Evolutionary conservation across 35 echinoderm and acorn worm species (phyloP).

Genomic region (Apostichopus parvimensis): DNA sequence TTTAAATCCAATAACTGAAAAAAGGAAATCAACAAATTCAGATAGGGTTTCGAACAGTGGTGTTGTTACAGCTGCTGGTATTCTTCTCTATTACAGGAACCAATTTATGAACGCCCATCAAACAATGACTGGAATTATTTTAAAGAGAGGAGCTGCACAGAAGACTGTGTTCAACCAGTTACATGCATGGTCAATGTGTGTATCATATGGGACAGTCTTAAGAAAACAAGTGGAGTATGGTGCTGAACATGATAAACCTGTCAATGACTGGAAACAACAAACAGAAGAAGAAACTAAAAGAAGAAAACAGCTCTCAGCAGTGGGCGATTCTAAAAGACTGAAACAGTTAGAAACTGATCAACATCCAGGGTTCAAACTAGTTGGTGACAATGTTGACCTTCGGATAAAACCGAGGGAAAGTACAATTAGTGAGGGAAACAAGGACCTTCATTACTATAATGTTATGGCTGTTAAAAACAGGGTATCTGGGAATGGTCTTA

Average conservation of each 20-base stretch:
- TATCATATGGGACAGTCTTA: constrained; percentile 42
- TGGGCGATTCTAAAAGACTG: background rate
- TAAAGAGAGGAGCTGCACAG: constrained; percentile 39
- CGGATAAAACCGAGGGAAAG: constrained; percentile 19
- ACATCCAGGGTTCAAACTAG: constrained; percentile 51
- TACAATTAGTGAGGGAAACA: constrained; percentile 30
- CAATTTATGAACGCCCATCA: constrained; percentile 55
- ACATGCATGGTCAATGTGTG: constrained; percentile 9
- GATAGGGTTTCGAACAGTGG: background rate
- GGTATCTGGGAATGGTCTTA: constrained; percentile 2
- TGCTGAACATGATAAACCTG: constrained; percentile 11
- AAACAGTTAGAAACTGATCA: background rate
- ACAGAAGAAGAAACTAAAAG: background rate
- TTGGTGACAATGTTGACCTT: constrained; percentile 40
- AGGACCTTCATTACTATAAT: constrained; percentile 46
- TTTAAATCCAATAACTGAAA: background rate
- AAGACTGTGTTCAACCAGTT: constrained; percentile 2
- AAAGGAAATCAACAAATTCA: background rate
- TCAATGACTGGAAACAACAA: constrained; percentile 14
- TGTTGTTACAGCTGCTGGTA: constrained; percentile 55
- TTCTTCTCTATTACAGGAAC: constrained; percentile 52
- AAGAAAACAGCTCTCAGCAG: background rate
- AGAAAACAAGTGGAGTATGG: constrained; percentile 35
- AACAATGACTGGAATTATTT: constrained; percentile 52
- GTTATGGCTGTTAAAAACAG: constrained; percentile 42